Evolutionary conservation across 2,113 vertebrate genomes (phyloP).

Genomic region (Pithys albifrons): DNA sequence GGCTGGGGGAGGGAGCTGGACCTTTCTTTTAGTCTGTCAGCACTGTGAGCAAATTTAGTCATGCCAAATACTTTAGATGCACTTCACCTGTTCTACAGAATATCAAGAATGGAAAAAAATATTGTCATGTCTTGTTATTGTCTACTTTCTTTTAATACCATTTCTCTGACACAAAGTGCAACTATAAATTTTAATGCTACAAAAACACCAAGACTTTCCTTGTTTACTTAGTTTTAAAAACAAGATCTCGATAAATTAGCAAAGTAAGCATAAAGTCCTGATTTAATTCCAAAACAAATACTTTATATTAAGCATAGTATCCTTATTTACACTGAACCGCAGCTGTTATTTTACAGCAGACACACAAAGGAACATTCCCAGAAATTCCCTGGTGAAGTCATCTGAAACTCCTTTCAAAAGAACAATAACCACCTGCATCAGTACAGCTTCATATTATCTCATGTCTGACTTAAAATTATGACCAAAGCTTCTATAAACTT

Average conservation of each 20-base stretch:
- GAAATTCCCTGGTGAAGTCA: background rate
- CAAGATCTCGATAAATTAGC: background rate
- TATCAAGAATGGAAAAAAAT: background rate
- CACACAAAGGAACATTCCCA: background rate
- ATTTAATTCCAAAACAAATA: background rate
- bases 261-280: background rate
- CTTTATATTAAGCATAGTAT: background rate
- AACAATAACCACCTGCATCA: constrained; percentile 15
- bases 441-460: background rate
- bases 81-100: background rate
- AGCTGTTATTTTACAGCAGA: background rate
- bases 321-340: background rate
- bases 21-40: background rate
- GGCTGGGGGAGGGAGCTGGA: background rate
- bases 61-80: background rate
- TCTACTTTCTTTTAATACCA: background rate
- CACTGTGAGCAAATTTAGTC: background rate
- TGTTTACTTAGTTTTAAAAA: background rate
- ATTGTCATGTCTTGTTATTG: background rate
- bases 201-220: background rate
- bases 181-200: background rate
- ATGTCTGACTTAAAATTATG: background rate
- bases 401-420: background rate
- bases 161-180: background rate
- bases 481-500: background rate